phyloP scores from a whole-genome alignment of 2,888 invertebrate genomes.

The Formica aserva region DNA sequence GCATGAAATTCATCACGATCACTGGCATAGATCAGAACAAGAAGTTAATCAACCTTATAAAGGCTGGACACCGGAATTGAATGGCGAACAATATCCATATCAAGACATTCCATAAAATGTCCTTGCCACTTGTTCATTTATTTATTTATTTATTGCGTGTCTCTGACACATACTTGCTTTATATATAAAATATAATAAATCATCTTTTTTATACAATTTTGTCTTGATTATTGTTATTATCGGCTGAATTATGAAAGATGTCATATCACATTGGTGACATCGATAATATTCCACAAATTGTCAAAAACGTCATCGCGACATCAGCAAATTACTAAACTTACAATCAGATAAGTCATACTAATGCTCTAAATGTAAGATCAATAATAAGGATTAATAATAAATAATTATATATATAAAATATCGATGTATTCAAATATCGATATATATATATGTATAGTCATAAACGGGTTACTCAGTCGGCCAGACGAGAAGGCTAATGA shows the following conservation, averaged over 20 bases:
- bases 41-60: conserved; percentile 82
- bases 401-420: conserved; percentile 67
- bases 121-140: conserved; percentile 53
- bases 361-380: background rate
- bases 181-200: conserved; percentile 26
- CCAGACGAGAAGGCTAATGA: conserved; percentile 77
- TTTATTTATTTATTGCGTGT: conserved; percentile 73
- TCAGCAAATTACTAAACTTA: background rate
- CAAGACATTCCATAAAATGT: conserved; percentile 77
- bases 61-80: conserved; percentile 82
- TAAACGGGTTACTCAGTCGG: conserved; percentile 64
- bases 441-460: background rate
- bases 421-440: conserved; percentile 53
- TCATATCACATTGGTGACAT: background rate
- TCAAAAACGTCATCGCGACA: background rate
- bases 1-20: conserved; percentile 83
- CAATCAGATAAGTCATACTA: background rate
- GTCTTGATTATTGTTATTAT: conserved; percentile 12
- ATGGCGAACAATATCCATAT: conserved; percentile 81
- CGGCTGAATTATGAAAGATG: background rate
- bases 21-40: conserved; percentile 84
- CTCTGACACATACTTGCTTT: background rate
- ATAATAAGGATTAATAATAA: conserved; percentile 32
- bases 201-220: conserved; percentile 18
- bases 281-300: background rate